These are phyloP conservation scores for Nestor notabilis DNA, from an alignment of 2,113 vertebrate species.

Conservation along the genomic window DNA sequence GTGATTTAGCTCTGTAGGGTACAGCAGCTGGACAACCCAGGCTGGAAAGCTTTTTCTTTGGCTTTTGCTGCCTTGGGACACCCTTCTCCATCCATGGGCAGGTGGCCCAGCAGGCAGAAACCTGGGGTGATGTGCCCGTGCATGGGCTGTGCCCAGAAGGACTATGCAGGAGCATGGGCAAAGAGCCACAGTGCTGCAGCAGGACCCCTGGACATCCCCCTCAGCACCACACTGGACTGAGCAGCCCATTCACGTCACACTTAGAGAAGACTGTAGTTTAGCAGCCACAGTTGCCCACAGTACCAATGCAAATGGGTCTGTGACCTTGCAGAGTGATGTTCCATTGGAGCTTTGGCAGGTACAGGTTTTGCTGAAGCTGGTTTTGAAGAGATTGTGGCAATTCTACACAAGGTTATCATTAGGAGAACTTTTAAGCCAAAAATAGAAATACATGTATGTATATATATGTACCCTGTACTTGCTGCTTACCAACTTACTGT, in stretches of 20 bases:
- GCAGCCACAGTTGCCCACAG: neutral
- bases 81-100: neutral
- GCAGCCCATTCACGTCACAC: neutral
- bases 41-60: neutral
- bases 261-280: neutral
- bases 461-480: neutral
- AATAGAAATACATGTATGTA: neutral
- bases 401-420: neutral
- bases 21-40: neutral
- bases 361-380: neutral
- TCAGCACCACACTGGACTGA: fast-evolving
- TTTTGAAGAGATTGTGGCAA: neutral
- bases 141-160: neutral
- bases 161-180: fast-evolving
- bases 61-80: neutral
- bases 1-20: neutral
- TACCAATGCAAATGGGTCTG: neutral
- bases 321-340: neutral
- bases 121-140: fast-evolving
- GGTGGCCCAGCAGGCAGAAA: neutral
- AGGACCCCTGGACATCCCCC: neutral
- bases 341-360: neutral
- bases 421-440: neutral
- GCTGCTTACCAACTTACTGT: neutral
- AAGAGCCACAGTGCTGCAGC: fast-evolving